Percentiles rank a stretch among this genome's conserved stretches.
Evolutionary conservation across 2,888 invertebrate species (phyloP).

Genomic region (Ischnura elegans): DNA sequence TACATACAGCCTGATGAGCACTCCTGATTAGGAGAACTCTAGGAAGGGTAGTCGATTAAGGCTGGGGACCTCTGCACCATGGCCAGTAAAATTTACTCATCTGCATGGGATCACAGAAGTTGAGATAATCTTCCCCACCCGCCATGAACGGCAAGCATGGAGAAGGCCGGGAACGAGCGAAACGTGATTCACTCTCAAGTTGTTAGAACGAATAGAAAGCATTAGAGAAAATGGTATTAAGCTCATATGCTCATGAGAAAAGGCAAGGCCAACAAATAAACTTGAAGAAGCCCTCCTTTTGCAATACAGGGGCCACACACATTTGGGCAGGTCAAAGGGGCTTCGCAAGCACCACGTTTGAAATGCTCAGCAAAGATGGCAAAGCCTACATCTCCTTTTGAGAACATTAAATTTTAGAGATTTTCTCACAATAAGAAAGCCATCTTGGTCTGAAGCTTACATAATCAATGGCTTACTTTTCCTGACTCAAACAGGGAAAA

Average conservation of each 20-base stretch:
- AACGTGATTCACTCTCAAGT: not conserved
- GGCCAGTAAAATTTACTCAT: constrained; percentile 49
- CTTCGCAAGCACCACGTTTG: constrained; percentile 27
- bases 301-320: constrained; percentile 30
- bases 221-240: constrained; percentile 50
- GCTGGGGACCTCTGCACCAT: constrained; percentile 55
- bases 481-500: not conserved
- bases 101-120: constrained; percentile 59
- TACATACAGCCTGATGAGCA: constrained; percentile 60
- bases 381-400: not conserved
- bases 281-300: not conserved
- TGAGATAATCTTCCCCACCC: constrained; percentile 39
- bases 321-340: not conserved
- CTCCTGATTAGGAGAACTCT: constrained; percentile 48
- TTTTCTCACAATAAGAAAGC: not conserved
- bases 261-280: constrained; percentile 43
- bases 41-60: constrained; percentile 59
- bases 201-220: constrained; percentile 48
- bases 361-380: constrained; percentile 11
- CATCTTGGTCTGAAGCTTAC: not conserved
- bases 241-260: constrained; percentile 47
- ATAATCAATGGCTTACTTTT: not conserved
- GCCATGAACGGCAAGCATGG: constrained; percentile 32
- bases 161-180: constrained; percentile 39
- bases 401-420: not conserved